Percentiles rank a stretch among this genome's conserved stretches.
phyloP scores from a whole-genome alignment of 2,888 invertebrate species.

The Spatulosminthurus flaviceps region DNA sequence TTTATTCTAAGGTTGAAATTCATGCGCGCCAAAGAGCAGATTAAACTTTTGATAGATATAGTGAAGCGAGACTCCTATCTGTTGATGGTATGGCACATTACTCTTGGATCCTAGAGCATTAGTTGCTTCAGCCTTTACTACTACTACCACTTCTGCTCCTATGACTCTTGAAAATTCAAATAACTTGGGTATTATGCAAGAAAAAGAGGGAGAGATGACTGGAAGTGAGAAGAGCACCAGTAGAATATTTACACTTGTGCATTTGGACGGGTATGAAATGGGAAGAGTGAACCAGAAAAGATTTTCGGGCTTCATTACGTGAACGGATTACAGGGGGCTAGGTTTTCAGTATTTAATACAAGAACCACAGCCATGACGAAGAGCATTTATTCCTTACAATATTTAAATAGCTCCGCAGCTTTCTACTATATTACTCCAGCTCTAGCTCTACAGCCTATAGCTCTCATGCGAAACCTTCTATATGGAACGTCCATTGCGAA shows the following conservation, averaged over 20 bases:
- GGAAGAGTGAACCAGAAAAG: not conserved
- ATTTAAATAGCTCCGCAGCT: not conserved
- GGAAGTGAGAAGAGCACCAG: not conserved
- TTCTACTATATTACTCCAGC: not conserved
- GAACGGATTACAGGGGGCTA: not conserved
- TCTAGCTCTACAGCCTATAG: not conserved
- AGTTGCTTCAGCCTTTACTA: not conserved
- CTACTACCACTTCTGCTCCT: not conserved
- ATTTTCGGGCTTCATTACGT: not conserved
- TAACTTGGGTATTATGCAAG: not conserved
- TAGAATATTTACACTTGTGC: conserved; percentile 9
- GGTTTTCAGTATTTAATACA: conserved; percentile 1
- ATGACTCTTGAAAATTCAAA: not conserved
- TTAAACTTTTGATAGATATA: not conserved
- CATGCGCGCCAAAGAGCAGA: not conserved
- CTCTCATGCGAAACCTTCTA: too few relatives aligned
- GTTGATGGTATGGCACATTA: not conserved
- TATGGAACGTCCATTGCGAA: too few relatives aligned
- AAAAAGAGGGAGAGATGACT: not conserved
- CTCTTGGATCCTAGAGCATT: not conserved
- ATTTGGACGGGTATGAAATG: not conserved
- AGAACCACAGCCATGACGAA: not conserved
- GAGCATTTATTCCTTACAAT: not conserved
- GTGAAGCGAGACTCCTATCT: not conserved
- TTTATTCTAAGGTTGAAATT: not conserved